A percentile compares a stretch with the other conserved stretches of the same genome.
These are phyloP conservation scores for Colaptes auratus DNA, from an alignment of 2,113 vertebrate genomes.

Conservation along the genomic window DNA sequence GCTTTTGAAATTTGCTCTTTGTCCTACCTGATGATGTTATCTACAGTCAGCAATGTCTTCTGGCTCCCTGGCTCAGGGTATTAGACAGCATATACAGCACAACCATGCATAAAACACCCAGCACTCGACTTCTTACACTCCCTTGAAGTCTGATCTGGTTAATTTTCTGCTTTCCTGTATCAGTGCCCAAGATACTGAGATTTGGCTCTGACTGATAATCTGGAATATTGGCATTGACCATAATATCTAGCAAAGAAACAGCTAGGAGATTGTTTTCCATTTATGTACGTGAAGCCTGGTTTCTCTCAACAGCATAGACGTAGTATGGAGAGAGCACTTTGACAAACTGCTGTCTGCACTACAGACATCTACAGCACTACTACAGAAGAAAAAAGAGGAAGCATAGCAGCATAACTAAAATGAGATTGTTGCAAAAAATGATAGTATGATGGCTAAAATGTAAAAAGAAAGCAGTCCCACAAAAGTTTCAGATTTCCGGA, in stretches of 20 bases:
- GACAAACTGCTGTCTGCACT: not conserved
- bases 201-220: not conserved
- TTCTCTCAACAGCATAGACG: not conserved
- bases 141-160: not conserved
- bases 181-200: not conserved
- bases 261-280: not conserved
- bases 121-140: fast-evolving
- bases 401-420: not conserved
- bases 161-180: not conserved
- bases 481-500: not conserved
- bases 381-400: not conserved
- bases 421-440: not conserved
- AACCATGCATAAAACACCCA: not conserved
- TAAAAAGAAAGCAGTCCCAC: not conserved
- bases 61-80: not conserved
- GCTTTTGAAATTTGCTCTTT: not conserved
- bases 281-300: not conserved
- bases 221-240: not conserved
- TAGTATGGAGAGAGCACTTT: not conserved
- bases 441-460: not conserved
- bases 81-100: not conserved
- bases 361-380: not conserved
- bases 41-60: not conserved
- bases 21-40: not conserved
- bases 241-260: not conserved